phyloP scores from a whole-genome alignment of 2,888 invertebrate species.

The Disparrhopalites patrizii region DNA sequence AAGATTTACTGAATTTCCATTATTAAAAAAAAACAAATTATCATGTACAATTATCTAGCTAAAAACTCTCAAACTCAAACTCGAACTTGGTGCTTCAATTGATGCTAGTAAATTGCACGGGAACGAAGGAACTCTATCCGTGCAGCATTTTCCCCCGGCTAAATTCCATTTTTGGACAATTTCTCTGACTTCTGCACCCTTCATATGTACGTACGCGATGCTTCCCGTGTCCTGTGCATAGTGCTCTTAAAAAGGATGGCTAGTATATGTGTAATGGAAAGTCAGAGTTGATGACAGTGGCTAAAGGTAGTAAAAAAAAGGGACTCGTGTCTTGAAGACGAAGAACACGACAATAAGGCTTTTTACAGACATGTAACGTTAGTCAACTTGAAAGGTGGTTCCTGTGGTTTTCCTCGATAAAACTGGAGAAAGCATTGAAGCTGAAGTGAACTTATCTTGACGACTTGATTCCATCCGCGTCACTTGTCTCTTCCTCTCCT shows the following conservation, averaged over 20 bases:
- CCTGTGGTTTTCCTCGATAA: conserved; percentile 4
- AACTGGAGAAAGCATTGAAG: conserved; percentile 13
- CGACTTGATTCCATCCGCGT: conserved; percentile 15
- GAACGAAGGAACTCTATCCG: no score
- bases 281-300: not conserved
- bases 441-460: conserved; percentile 19
- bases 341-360: not conserved
- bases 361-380: conserved; percentile 1
- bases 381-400: conserved; percentile 3
- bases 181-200: not conserved
- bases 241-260: not conserved
- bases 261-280: no score
- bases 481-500: conserved; percentile 7
- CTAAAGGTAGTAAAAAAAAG: no score
- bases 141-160: no score
- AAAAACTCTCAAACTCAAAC: no score
- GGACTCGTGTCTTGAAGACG: not conserved
- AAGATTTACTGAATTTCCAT: no score
- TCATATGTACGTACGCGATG: no score
- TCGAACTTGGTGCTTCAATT: no score
- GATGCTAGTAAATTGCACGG: not conserved
- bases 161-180: not conserved
- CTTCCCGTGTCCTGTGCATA: not conserved
- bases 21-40: no score
- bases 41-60: no score